Evolutionary conservation across 2,888 invertebrate species (phyloP).

Genomic region (Thecocarcelia acutangulata): DNA sequence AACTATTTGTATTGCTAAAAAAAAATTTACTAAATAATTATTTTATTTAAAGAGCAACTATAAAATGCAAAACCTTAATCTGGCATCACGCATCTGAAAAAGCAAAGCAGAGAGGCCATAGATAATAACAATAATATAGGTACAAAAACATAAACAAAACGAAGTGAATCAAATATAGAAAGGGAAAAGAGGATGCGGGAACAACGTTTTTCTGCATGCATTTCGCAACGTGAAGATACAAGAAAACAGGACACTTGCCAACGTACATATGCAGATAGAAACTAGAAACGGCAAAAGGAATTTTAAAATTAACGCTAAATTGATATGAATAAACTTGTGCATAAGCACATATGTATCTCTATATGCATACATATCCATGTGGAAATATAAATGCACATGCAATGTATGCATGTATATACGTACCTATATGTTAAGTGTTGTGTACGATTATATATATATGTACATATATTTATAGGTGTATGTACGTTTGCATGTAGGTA

Average conservation of each 20-base stretch:
- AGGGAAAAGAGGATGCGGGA: constrained; percentile 12
- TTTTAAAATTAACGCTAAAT: constrained; percentile 23
- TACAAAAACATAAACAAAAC: constrained; percentile 28
- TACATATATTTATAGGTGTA: too few relatives aligned
- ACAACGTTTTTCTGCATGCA: constrained; percentile 17
- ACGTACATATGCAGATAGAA: constrained; percentile 1
- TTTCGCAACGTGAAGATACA: constrained; percentile 1
- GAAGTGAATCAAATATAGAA: constrained; percentile 19
- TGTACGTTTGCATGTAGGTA: too few relatives aligned
- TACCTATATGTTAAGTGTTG: too few relatives aligned
- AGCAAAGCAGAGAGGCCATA: constrained; percentile 13
- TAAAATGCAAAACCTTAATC: not conserved
- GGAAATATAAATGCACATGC: not conserved
- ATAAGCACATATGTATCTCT: not conserved
- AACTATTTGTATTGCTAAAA: too few relatives aligned
- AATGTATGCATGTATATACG: too few relatives aligned
- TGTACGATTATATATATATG: too few relatives aligned
- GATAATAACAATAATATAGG: constrained; percentile 5
- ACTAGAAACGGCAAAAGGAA: constrained; percentile 41
- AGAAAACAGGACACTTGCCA: constrained; percentile 48
- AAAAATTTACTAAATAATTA: too few relatives aligned
- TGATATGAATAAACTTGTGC: not conserved
- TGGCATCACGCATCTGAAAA: constrained; percentile 1
- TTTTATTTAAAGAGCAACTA: too few relatives aligned
- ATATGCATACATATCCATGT: not conserved